These are phyloP conservation scores for Pitangus sulphuratus DNA, from an alignment of 2,797 vertebrate genomes.

Conservation along the genomic window DNA sequence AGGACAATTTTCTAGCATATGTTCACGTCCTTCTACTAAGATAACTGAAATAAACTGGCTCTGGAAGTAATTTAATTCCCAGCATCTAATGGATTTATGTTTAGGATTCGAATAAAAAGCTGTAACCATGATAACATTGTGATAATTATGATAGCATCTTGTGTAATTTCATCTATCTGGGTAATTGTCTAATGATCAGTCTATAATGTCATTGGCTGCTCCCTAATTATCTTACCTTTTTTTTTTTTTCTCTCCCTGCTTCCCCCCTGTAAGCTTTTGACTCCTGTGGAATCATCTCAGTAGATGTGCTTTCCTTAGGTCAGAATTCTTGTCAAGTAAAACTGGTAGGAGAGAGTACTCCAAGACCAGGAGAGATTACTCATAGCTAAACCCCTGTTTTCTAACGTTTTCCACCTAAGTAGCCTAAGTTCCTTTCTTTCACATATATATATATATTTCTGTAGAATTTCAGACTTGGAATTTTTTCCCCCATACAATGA, in stretches of 20 bases:
- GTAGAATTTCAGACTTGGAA: background rate
- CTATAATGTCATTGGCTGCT: background rate
- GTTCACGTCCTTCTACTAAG: slow-evolving; percentile 10
- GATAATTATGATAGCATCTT: background rate
- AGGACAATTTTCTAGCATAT: slow-evolving; percentile 40
- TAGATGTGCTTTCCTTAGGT: background rate
- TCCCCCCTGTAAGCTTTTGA: background rate
- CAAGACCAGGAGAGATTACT: background rate
- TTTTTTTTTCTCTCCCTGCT: background rate
- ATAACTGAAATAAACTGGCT: background rate
- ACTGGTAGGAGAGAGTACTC: background rate
- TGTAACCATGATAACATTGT: background rate
- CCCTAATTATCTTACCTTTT: background rate
- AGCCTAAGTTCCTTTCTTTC: background rate
- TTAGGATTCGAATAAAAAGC: background rate
- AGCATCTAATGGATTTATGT: background rate
- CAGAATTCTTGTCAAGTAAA: background rate
- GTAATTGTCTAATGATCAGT: background rate
- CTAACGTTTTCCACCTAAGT: background rate
- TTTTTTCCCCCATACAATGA: background rate
- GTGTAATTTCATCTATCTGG: background rate
- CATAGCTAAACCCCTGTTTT: background rate
- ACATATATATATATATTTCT: background rate
- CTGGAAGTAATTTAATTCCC: background rate
- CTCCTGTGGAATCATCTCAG: background rate